Evolutionary conservation across 2,113 vertebrate species (phyloP).

Genomic region (Urocynchramus pylzowi): DNA sequence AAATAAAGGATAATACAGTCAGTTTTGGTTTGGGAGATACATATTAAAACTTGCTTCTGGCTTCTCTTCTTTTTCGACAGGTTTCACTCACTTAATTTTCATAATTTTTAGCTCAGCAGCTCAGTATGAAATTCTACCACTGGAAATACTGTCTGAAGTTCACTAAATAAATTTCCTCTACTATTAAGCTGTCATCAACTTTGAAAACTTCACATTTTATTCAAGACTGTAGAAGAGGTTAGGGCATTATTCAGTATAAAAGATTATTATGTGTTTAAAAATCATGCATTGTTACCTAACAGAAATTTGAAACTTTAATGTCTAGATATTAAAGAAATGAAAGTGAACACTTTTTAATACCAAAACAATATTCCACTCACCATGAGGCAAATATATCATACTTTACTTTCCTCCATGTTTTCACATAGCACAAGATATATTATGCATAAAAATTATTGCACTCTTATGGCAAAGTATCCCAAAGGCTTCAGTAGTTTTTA

Average conservation of each 20-base stretch:
- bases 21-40: neutral
- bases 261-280: neutral
- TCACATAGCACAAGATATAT: neutral
- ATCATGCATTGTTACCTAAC: neutral
- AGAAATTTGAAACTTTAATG: neutral
- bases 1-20: neutral
- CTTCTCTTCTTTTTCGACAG: neutral
- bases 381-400: neutral
- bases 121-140: neutral
- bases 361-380: neutral
- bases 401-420: neutral
- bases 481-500: slow-evolving; percentile 10
- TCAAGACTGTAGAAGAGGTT: neutral
- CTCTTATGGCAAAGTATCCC: neutral
- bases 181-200: slow-evolving; percentile 19
- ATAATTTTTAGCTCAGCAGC: neutral
- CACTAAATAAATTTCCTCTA: neutral
- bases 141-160: neutral
- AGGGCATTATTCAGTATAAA: neutral
- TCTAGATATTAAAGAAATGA: neutral
- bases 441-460: neutral
- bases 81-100: neutral
- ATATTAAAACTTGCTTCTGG: neutral
- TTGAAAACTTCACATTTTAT: neutral
- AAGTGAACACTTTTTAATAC: neutral